Conservation (phyloP, 2,113 vertebrate species). For the Myiopsitta monachus region DNA sequence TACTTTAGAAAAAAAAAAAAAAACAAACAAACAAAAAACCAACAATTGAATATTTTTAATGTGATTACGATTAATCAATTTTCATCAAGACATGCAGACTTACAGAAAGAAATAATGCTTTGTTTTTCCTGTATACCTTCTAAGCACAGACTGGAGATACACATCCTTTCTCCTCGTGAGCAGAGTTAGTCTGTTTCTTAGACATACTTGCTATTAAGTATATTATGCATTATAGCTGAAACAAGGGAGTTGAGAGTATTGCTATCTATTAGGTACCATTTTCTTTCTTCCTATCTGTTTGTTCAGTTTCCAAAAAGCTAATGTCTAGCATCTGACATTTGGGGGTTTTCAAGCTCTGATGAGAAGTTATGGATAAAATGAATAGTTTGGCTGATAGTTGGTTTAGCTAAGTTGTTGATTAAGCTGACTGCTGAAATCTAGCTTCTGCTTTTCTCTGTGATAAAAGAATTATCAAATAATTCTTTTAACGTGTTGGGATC, state of each 20-base stretch:
- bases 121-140: constrained; percentile 53
- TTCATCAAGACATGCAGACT: not conserved
- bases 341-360: not conserved
- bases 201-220: constrained; percentile 72
- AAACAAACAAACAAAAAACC: not conserved
- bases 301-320: not conserved
- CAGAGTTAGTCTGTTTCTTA: constrained; percentile 82
- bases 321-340: not conserved
- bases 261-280: not conserved
- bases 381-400: not conserved
- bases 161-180: constrained; percentile 74
- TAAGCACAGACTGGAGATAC: constrained; percentile 73
- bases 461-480: not conserved
- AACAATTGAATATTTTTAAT: not conserved
- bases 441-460: not conserved
- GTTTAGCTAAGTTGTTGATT: not conserved
- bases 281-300: not conserved
- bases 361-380: not conserved
- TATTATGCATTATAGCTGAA: constrained; percentile 78
- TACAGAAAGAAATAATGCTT: not conserved
- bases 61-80: not conserved
- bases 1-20: not conserved
- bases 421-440: not conserved
- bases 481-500: not conserved
- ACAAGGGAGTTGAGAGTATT: not conserved